Evolutionary conservation across 2,113 vertebrate genomes (phyloP).

Genomic region (Cryptotis parvus): DNA sequence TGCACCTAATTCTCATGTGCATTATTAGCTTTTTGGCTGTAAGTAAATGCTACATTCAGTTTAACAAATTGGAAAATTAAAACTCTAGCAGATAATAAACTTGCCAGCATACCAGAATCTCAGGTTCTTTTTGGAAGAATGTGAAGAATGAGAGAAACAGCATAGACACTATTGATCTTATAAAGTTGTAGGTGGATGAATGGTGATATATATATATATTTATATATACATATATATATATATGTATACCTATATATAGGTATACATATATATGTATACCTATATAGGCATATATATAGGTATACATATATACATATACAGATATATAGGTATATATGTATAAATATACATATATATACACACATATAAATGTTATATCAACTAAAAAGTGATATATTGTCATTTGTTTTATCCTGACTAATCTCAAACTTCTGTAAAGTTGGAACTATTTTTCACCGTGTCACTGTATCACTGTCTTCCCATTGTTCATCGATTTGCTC

Average conservation of each 20-base stretch:
- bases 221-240: no score
- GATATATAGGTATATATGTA: no score
- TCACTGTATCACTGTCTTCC: no score
- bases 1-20: not conserved
- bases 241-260: no score
- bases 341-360: no score
- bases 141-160: not conserved
- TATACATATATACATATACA: no score
- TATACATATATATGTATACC: no score
- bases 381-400: not conserved
- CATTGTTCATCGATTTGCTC: no score
- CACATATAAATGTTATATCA: not conserved
- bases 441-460: no score
- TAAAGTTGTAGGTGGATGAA: not conserved
- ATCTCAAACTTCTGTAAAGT: not conserved
- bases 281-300: no score
- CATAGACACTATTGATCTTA: not conserved
- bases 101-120: not conserved
- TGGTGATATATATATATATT: not conserved
- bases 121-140: not conserved
- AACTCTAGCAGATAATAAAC: not conserved
- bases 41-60: not conserved
- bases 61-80: slow-evolving; percentile 26
- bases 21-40: not conserved
- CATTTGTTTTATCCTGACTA: not conserved